Evolutionary conservation across 2,888 invertebrate species (phyloP).

Genomic region (Polydrusus tereticollis): DNA sequence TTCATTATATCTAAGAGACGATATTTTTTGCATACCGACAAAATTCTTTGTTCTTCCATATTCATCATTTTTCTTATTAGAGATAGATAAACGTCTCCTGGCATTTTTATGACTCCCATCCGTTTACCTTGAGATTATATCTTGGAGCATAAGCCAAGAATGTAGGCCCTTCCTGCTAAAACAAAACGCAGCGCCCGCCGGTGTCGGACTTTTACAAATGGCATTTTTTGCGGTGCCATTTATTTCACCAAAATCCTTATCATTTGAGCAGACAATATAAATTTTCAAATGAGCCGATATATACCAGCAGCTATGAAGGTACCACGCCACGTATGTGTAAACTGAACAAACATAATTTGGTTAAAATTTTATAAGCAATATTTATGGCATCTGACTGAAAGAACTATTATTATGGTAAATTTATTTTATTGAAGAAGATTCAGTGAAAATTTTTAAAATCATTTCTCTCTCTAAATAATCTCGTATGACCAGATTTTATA

Average conservation of each 20-base stretch:
- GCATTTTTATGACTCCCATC: slow-evolving; percentile 53
- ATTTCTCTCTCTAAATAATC: too few species aligned
- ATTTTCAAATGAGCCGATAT: slow-evolving; percentile 60
- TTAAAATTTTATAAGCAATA: too few species aligned
- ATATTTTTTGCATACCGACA: slow-evolving; percentile 22
- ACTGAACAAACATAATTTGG: too few species aligned
- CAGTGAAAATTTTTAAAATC: too few species aligned
- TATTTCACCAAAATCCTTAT: slow-evolving; percentile 64
- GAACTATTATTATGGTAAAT: too few species aligned
- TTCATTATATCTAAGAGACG: neutral
- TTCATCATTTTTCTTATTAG: slow-evolving; percentile 49
- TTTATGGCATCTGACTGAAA: too few species aligned
- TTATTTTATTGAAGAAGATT: too few species aligned
- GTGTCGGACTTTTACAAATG: slow-evolving; percentile 62
- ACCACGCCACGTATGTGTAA: neutral
- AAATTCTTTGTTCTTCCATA: slow-evolving; percentile 31
- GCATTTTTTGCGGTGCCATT: slow-evolving; percentile 64
- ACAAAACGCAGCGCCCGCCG: slow-evolving; percentile 52
- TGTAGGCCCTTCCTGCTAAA: slow-evolving; percentile 48
- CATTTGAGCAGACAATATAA: slow-evolving; percentile 63
- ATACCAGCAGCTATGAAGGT: neutral
- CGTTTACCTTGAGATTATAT: slow-evolving; percentile 54
- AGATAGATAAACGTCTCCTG: slow-evolving; percentile 51
- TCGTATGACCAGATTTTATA: too few species aligned
- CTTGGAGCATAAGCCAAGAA: slow-evolving; percentile 45